Conservation (phyloP, 2,888 invertebrate species). For the Brachyopa scutellaris region DNA sequence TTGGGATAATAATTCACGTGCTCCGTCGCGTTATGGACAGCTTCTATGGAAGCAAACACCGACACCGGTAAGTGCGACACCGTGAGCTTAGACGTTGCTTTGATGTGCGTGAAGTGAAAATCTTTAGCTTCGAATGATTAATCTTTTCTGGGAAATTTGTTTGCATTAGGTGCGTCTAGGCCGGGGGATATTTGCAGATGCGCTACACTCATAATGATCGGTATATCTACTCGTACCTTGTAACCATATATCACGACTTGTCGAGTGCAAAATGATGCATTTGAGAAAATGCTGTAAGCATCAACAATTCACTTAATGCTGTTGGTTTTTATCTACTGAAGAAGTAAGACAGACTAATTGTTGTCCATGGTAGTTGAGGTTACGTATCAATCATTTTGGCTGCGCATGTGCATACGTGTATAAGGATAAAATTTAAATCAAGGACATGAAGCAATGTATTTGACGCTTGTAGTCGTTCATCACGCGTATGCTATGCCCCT, state of each 20-base stretch:
- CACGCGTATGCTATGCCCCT: too few relatives aligned
- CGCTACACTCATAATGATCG: constrained; percentile 63
- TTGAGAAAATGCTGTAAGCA: constrained; percentile 21
- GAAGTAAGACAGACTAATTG: too few relatives aligned
- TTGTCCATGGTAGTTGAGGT: too few relatives aligned
- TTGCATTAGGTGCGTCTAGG: constrained; percentile 28
- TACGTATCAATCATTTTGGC: too few relatives aligned
- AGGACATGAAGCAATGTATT: too few relatives aligned
- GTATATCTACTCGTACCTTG: not conserved
- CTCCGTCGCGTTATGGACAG: constrained; percentile 45
- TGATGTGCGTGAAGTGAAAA: constrained; percentile 63
- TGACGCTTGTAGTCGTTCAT: too few relatives aligned
- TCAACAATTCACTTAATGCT: not conserved
- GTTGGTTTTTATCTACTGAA: too few relatives aligned
- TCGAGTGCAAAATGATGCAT: constrained; percentile 56
- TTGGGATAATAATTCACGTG: constrained; percentile 65
- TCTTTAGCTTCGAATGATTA: constrained; percentile 53
- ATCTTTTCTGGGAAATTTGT: constrained; percentile 67
- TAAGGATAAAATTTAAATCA: too few relatives aligned
- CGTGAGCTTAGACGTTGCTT: constrained; percentile 43
- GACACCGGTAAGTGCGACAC: constrained; percentile 45
- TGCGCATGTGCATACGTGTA: too few relatives aligned
- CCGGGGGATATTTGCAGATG: constrained; percentile 67
- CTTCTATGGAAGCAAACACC: constrained; percentile 64
- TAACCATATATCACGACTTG: constrained; percentile 67